A percentile compares a stretch with the other conserved stretches of the same genome.
Evolutionary conservation across 2,797 vertebrate genomes (phyloP).

Genomic region (Acrossocheilus fasciatus): DNA sequence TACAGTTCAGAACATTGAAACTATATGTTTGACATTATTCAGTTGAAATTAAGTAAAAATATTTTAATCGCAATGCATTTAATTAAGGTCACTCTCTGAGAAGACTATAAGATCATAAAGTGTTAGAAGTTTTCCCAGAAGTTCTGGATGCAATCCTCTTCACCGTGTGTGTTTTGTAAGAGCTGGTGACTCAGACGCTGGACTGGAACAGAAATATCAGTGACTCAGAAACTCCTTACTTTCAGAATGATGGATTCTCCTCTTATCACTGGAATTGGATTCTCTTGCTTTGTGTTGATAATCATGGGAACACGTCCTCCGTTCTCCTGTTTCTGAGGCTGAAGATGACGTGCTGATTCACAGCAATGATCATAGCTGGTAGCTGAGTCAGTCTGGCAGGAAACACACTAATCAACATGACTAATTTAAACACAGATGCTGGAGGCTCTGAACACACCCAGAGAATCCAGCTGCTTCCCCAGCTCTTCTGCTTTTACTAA

Average conservation of each 20-base stretch:
- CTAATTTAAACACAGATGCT: background rate
- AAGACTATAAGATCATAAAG: too few relatives aligned
- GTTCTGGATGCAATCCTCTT: background rate
- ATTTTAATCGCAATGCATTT: background rate
- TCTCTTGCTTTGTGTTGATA: background rate
- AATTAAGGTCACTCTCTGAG: background rate
- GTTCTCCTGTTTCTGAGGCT: background rate
- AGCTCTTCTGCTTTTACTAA: too few relatives aligned
- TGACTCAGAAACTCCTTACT: conserved; percentile 4
- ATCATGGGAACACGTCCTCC: background rate
- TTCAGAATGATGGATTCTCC: background rate
- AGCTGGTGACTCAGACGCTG: background rate
- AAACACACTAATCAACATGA: background rate
- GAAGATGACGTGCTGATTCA: background rate
- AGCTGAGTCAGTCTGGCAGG: background rate
- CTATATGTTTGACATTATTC: background rate
- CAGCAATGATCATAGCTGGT: too few relatives aligned
- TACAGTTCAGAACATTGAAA: background rate
- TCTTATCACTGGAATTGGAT: conserved; percentile 15
- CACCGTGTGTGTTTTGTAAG: background rate
- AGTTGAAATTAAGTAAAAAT: background rate
- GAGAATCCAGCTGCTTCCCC: background rate
- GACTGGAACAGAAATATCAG: background rate
- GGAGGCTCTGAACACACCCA: background rate
- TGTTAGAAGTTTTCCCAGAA: background rate